Percentiles rank a stretch among this genome's conserved stretches.
phyloP scores from a whole-genome alignment of 2,797 vertebrate species.

The Spinibarbus caldwelli region DNA sequence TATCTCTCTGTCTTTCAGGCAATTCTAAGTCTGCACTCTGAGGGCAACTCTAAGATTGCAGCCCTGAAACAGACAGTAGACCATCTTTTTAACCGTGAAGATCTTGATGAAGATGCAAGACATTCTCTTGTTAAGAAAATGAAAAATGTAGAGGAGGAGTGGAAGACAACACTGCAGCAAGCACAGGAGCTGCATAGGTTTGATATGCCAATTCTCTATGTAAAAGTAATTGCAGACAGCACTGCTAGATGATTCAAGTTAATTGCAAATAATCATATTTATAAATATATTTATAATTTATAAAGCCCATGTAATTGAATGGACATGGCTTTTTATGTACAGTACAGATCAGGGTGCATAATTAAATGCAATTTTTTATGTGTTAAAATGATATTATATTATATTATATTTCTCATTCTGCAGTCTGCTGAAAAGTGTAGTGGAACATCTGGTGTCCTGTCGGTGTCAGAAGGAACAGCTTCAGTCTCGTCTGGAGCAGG shows the following conservation, averaged over 20 bases:
- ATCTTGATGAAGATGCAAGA: constrained; percentile 53
- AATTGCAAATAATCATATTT: not conserved
- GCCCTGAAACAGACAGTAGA: constrained; percentile 52
- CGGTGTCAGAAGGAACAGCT: constrained; percentile 63
- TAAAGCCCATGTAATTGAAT: not conserved
- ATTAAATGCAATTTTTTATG: not conserved
- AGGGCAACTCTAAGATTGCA: constrained; percentile 73
- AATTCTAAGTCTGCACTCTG: constrained; percentile 70
- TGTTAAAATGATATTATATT: not conserved
- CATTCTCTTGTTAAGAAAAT: constrained; percentile 37
- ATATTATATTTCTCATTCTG: not conserved
- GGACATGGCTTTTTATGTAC: not conserved
- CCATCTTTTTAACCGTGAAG: constrained; percentile 50
- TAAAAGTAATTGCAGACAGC: not conserved
- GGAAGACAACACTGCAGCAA: constrained; percentile 40
- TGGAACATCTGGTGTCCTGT: constrained; percentile 69
- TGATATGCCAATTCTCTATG: not conserved
- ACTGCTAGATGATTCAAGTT: not conserved
- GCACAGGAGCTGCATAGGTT: constrained; percentile 54
- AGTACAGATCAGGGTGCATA: not conserved
- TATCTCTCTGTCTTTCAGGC: constrained; percentile 67
- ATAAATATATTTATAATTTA: no score
- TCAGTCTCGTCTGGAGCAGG: constrained; percentile 65
- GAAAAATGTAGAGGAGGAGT: constrained; percentile 47
- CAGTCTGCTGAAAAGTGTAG: constrained; percentile 70